These are phyloP conservation scores for Pterois miles DNA, from an alignment of 2,797 vertebrate species.

Conservation along the genomic window DNA sequence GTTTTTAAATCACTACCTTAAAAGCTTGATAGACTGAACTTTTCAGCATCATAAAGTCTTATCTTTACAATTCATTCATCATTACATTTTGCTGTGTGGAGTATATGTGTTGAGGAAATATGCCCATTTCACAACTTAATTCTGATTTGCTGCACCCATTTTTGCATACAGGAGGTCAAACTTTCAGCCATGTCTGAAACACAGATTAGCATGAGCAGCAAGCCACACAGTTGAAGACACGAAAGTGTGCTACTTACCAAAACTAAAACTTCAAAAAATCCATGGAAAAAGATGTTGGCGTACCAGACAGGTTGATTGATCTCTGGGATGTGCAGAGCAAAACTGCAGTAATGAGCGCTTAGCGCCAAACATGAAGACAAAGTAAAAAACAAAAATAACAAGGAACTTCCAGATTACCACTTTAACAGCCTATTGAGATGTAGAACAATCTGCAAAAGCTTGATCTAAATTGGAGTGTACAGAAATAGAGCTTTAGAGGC, in stretches of 20 bases:
- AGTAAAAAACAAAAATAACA: slow-evolving; percentile 45
- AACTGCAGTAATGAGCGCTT: slow-evolving; percentile 60
- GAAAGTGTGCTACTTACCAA: slow-evolving; percentile 25
- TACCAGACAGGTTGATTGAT: slow-evolving; percentile 32
- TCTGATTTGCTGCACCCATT: neutral
- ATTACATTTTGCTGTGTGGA: neutral
- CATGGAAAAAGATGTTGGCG: neutral
- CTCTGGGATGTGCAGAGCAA: slow-evolving; percentile 39
- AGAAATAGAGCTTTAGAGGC: slow-evolving; percentile 66
- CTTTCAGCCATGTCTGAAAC: slow-evolving; percentile 13
- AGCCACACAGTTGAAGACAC: slow-evolving; percentile 26
- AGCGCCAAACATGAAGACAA: slow-evolving; percentile 53
- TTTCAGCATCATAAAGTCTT: neutral
- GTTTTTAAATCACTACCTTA: neutral
- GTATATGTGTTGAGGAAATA: neutral
- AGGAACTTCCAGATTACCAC: slow-evolving; percentile 43
- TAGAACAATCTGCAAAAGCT: slow-evolving; percentile 39
- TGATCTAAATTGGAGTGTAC: slow-evolving; percentile 45
- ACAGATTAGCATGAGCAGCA: slow-evolving; percentile 33
- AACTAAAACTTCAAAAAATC: slow-evolving; percentile 42
- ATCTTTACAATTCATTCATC: neutral
- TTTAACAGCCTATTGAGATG: slow-evolving; percentile 52
- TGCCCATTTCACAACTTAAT: neutral
- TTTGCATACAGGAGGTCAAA: neutral
- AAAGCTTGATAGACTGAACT: neutral